Base-by-base conservation (phyloP, 2,113 vertebrate genomes). In the Melanocharis versteri region DNA sequence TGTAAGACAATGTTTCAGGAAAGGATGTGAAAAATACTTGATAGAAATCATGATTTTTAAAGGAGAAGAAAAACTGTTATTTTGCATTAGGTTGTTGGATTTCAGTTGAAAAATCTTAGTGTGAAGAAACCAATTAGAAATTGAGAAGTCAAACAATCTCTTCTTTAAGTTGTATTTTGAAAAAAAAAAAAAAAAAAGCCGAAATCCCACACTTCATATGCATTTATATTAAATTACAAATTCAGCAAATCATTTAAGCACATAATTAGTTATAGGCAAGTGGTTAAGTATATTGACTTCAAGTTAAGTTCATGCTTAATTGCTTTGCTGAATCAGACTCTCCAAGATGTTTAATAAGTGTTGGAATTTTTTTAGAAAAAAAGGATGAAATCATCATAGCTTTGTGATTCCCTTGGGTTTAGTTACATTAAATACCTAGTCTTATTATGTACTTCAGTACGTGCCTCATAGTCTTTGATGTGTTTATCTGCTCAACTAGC, bases 211-310 rank as follows among this genome's bases (percentile, higher is more conserved):
- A 45, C n/a, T 93, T 91, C 66, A 39, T 58, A 84, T 87, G 33
- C 47, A 87, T 93, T 78, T 82, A 75, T 75, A 93, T 50, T 84
- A 84, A 87, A 93, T 58, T 84, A 58, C 5, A 82, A 75, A 78
- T 82, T 91, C 93, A 91, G 17, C 16, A 89, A 95, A 68, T 30
- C 20, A 51, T 89, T 93, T 96, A 94, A 89, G 39, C 42, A 82
- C 27, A 56, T 87, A 87, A 89, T 94, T 93, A 91, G 35, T 70
- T 93, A 60, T 40, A 93, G 65, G 30, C 30, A 75, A 91, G 47
- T 82, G 35, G 44, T 70, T 85, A 87, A 90, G 31, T 72, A 68
- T 95, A 87, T 56, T 75, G 77, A 89, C 69, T 91, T 93, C 56
- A 87, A 66, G 48, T 89, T 84, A 93, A 82, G 30, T 44, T 87